Percentiles rank a stretch among this genome's conserved stretches.
Evolutionary conservation across 1,140 invertebrate genomes (phyloP).

Genomic region (Capitella teleta): DNA sequence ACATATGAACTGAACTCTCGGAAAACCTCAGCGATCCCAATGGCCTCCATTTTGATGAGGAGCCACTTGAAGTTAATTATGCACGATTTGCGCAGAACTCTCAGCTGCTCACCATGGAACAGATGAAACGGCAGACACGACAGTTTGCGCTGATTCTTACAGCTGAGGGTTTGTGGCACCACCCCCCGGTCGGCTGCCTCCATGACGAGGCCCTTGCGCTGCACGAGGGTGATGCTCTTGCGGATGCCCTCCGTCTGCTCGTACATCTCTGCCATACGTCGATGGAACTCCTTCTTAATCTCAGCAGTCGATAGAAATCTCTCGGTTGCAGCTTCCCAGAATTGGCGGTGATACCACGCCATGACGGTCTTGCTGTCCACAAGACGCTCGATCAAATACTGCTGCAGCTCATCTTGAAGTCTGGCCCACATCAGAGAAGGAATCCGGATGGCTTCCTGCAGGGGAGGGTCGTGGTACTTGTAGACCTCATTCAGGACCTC

Average conservation of each 20-base stretch:
- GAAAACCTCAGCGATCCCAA: too few relatives aligned
- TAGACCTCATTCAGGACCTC: conserved; percentile 27
- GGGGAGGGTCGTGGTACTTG: conserved; percentile 32
- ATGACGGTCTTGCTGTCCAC: conserved; percentile 64
- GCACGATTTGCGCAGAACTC: too few relatives aligned
- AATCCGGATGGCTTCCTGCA: conserved; percentile 27
- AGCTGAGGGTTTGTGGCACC: conserved; percentile 82
- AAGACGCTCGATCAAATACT: conserved; percentile 45
- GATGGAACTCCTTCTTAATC: conserved; percentile 50
- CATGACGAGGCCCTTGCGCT: conserved; percentile 37
- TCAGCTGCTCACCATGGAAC: conserved; percentile 46
- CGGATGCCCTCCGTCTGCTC: neutral
- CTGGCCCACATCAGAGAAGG: conserved; percentile 54
- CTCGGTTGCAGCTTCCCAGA: conserved; percentile 80
- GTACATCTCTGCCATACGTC: conserved; percentile 5
- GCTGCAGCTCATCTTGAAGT: conserved; percentile 43
- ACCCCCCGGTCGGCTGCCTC: conserved; percentile 75
- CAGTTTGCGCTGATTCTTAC: conserved; percentile 37
- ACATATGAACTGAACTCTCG: too few relatives aligned
- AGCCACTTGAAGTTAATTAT: too few relatives aligned
- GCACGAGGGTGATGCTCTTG: neutral
- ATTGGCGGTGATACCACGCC: conserved; percentile 63
- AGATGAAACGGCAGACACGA: conserved; percentile 78
- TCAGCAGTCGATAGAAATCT: conserved; percentile 79
- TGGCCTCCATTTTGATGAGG: too few relatives aligned